Evolutionary conservation across 2,888 invertebrate genomes (phyloP).

Genomic region (Spicauda simplicius): DNA sequence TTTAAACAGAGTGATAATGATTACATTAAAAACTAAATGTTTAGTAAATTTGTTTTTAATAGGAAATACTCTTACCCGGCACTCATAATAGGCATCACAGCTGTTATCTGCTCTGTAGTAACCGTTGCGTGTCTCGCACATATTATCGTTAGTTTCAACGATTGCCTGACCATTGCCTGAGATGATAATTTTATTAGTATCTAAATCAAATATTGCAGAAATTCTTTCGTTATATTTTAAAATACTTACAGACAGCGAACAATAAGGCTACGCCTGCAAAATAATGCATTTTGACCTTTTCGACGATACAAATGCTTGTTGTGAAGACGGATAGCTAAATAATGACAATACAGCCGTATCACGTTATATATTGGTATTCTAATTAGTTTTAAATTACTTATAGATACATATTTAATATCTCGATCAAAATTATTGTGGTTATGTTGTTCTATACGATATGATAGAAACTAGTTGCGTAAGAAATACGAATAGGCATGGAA

Average conservation of each 20-base stretch:
- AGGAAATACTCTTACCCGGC: conserved; percentile 59
- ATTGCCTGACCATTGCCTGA: conserved; percentile 34
- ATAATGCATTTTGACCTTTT: conserved; percentile 33
- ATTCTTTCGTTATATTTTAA: not conserved
- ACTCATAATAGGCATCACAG: conserved; percentile 88
- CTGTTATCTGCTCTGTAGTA: conserved; percentile 84
- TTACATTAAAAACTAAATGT: not conserved
- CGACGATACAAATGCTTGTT: not conserved
- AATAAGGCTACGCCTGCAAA: conserved; percentile 35
- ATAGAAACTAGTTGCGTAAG: not conserved
- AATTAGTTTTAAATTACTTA: conserved; percentile 32
- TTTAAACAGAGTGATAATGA: not conserved
- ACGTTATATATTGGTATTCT: conserved; percentile 23
- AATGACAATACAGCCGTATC: not conserved
- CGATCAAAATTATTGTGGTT: conserved; percentile 8
- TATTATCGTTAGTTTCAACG: conserved; percentile 12
- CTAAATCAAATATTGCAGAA: no score
- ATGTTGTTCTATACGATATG: no score
- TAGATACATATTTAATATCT: not conserved
- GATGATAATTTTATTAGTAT: conserved; percentile 30
- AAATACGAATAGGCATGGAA: not conserved
- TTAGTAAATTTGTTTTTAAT: not conserved
- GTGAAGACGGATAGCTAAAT: conserved; percentile 3
- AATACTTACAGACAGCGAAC: conserved; percentile 41
- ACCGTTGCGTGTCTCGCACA: conserved; percentile 86